Evolutionary conservation across 1,140 invertebrate genomes (phyloP).

Genomic region (Calephelis nemesis): DNA sequence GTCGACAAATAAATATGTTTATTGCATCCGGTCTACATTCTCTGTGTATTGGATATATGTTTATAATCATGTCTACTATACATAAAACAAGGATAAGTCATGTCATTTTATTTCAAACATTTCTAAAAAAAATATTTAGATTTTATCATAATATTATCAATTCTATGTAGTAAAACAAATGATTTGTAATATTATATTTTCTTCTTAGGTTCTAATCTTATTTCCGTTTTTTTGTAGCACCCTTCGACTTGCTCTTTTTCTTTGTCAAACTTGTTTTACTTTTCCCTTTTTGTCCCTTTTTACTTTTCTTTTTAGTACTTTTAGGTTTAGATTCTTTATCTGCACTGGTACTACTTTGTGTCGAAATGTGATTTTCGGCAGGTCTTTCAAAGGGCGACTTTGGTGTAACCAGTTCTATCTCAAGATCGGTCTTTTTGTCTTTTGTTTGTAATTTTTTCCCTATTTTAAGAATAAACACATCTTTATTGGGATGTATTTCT

Average conservation of each 20-base stretch:
- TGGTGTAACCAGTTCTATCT: constrained; percentile 68
- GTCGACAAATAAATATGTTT: no score
- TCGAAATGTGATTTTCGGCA: constrained; percentile 43
- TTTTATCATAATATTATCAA: no score
- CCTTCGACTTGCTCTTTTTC: constrained; percentile 26
- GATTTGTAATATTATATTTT: no score
- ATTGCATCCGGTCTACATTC: no score
- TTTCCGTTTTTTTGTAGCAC: constrained; percentile 24
- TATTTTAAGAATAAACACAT: constrained; percentile 72
- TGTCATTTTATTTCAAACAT: constrained; percentile 2
- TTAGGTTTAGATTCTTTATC: constrained; percentile 38
- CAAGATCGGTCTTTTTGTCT: constrained; percentile 71
- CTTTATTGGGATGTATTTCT: constrained; percentile 54
- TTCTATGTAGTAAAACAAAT: no score
- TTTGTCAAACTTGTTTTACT: constrained; percentile 32
- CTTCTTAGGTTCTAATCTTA: constrained; percentile 3
- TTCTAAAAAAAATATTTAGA: no score
- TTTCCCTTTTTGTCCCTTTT: constrained; percentile 42
- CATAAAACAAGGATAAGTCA: neutral
- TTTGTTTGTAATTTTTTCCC: constrained; percentile 69
- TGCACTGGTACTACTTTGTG: constrained; percentile 50
- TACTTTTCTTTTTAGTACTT: constrained; percentile 39
- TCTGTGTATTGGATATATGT: no score
- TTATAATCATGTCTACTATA: neutral
- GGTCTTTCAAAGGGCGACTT: constrained; percentile 45